Evolutionary conservation across 2,113 vertebrate genomes (phyloP), one percentile per base, ranked within the genome.

Genomic region (Parotia lawesii): DNA sequence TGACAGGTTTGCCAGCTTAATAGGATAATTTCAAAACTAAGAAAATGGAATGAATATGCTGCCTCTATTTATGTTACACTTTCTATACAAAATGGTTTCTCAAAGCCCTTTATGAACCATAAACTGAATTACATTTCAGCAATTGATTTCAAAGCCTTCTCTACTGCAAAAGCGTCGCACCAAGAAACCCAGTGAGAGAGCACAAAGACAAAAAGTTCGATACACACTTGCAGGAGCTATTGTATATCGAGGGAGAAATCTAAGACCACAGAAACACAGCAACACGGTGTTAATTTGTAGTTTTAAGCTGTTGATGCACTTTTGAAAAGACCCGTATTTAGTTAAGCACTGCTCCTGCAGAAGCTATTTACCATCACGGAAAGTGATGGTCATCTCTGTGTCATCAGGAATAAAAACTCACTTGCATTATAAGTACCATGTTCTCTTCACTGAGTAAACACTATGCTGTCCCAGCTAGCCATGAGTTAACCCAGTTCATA

Each of bases 61-160:
- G 47, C 58, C 48, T 90, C 21, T 93, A 91, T 94, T 94, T 93
- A 93, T 90, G 81, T 60, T 53, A 65, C 40, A 71, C 37, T 80
- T 91, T 58, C 74, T 73, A 56, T 85, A 95, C 71, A 73, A 91
- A 96, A 91, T 60, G 56, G 50, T 83, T 95, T 91, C 82, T 75
- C 78, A 80, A 85, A 90, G 65, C 23, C 72, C 64, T 93, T 95
- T 95, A 90, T 80, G 82, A 95, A 88, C 85, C 85, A 93, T 95
- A 95, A 91, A 87, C 28, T 48, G 71, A 94, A 86, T 72, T 73
- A 80, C 87, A 89, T 91, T 87, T 87, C 82, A 94, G 42, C 71
- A 73, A 69, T 13, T 95, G 71, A 82, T 94, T 93, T 87, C 90
- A 87, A 79, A 95, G 82, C 33, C 62, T 79, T 83, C 93, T 75